These are phyloP conservation scores for Erythrolamprus reginae DNA, from an alignment of 2,113 vertebrate genomes.

Conservation along the genomic window DNA sequence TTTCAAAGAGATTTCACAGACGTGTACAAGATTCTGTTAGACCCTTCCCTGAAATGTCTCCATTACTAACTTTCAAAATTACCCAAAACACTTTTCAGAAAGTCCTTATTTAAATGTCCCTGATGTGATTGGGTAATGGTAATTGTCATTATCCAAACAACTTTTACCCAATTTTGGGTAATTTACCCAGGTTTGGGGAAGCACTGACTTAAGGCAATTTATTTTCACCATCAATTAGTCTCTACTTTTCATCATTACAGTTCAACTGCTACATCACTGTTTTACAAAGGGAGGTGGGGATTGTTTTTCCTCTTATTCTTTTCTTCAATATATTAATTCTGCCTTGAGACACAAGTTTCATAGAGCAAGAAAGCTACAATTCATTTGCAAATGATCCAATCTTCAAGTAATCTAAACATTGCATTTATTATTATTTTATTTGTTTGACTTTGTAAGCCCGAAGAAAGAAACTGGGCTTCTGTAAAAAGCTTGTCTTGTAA, in stretches of 20 bases:
- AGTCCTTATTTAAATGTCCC: not conserved
- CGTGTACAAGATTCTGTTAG: not conserved
- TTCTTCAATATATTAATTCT: constrained; percentile 29
- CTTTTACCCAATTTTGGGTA: not conserved
- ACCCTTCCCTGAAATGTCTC: not conserved
- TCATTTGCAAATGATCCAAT: constrained; percentile 4
- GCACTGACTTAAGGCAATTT: not conserved
- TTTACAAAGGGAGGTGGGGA: not conserved
- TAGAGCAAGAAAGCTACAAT: not conserved
- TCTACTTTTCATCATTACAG: not conserved
- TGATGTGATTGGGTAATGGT: not conserved
- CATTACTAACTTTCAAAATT: not conserved
- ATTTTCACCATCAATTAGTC: not conserved
- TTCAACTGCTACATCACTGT: not conserved
- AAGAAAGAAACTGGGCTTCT: not conserved
- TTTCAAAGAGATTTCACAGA: not conserved
- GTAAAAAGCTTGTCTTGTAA: accelerated
- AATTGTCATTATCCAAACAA: not conserved
- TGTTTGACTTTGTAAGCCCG: not conserved
- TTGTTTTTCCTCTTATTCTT: not conserved
- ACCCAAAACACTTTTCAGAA: not conserved
- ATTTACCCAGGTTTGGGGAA: not conserved
- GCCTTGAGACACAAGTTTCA: constrained; percentile 1
- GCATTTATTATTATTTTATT: not conserved
- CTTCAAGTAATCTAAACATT: not conserved